Base-by-base conservation (phyloP, 2,113 vertebrate species). In the Uria aalge region DNA sequence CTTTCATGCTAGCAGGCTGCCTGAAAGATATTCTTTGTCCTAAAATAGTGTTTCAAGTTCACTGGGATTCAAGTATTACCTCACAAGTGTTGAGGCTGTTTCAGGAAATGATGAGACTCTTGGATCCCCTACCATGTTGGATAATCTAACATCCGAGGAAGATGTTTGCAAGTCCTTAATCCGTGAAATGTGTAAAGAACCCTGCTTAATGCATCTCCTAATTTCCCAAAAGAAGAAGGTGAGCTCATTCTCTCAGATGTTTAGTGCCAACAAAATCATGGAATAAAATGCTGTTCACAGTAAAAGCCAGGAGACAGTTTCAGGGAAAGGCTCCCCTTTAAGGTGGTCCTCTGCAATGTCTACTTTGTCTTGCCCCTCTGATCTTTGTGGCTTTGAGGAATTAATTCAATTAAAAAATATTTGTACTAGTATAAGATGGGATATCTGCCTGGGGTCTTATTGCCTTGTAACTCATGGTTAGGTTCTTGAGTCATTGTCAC, bases 21-120 rank as follows among this genome's bases (percentile, higher is more conserved):
- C n/a, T 86, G 63, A 81, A 94, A 84, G 76, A 77, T 73, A 36
- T 3, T 94, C 63, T 84, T 91, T 86, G 50, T 84, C 55, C 68
- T 84, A 62, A 86, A 95, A 52, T n/a, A 75, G 55, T 29, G 32
- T 91, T 92, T 89, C 83, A 89, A n/a, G 68, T 86, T 94, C 56
- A 38, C 20, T 89, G 55, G 20, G n/a, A 95, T 91, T 96, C 86
- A 92, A 78, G 60, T 78, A 81, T 96, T 92, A 75, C 91, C 52
- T 95, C 83, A 92, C 30, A 50, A 87, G 23, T 36, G 47, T 30
- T 84, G 74, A 77, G 40, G 20, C 73, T 84, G 73, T 92, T 94
- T 95, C 88, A 87, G 94, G 91, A 96, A 96, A 95, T 92, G 26
- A 87, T 81, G 72, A 84, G 64, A 62, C 23, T 59, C 60, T 94